Conservation (phyloP, 2,113 vertebrate genomes). For the Grantiella picta region DNA sequence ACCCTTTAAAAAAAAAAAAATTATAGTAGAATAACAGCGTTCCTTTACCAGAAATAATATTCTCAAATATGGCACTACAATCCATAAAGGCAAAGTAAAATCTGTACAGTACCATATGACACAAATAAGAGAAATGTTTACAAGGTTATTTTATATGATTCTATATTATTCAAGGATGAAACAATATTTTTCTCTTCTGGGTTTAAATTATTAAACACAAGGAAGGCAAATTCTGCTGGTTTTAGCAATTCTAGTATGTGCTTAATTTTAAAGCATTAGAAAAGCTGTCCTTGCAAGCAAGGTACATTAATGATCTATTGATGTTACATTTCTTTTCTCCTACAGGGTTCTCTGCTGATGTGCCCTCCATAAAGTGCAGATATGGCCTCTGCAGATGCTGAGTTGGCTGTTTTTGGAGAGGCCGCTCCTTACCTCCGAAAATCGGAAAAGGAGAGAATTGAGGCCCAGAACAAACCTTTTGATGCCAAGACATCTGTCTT, state of each 20-base stretch:
- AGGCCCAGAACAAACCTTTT: slow-evolving; percentile 79
- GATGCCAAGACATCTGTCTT: slow-evolving; percentile 74
- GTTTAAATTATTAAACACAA: background rate
- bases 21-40: background rate
- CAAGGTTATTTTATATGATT: background rate
- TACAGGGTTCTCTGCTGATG: background rate
- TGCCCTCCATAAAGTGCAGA: background rate
- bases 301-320: background rate
- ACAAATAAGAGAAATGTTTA: background rate
- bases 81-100: background rate
- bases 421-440: slow-evolving; percentile 66
- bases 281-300: background rate
- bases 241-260: background rate
- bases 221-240: background rate
- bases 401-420: background rate
- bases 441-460: slow-evolving; percentile 77
- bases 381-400: background rate
- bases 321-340: background rate
- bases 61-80: background rate
- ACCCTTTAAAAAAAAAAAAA: no score
- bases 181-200: background rate
- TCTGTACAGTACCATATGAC: background rate
- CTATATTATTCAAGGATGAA: background rate
- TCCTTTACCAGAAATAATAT: background rate
- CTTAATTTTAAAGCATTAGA: background rate